Base-by-base conservation (phyloP, 2,113 vertebrate species). In the Phaethornis superciliosus region DNA sequence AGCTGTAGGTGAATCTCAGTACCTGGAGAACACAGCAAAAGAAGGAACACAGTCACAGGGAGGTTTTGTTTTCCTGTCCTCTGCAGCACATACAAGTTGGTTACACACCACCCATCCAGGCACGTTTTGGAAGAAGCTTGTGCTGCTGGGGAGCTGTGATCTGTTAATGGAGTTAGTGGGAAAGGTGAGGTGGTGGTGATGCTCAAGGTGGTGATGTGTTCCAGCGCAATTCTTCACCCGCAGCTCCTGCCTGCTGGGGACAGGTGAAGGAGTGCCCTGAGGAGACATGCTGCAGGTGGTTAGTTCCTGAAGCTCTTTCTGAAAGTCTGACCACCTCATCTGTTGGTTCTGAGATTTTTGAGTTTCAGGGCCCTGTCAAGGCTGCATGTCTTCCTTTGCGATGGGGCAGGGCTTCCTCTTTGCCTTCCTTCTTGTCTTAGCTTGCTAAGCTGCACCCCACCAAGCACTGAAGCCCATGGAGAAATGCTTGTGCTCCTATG, bases 91-190 rank as follows among this genome's bases (percentile, higher is more conserved):
- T 5, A 6, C 15, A 16, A 32, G n/a, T 54, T 26, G 0, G 0
- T 22, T 24, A 35, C 67, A 6, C 46, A 23, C 3, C 46, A 32
- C 12, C 46, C 33, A 44, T 28, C 30, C 3, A 10, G 59, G 33
- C 22, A 10, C 0, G 15, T 24, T 35, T 47, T 30, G 54, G 71
- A 46, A 21, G 71, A 71, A 60, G 40, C 2, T 1, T 20, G 44
- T 32, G 58, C 46, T 59, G 37, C 15, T 17, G 21, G 52, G 17
- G 33, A 47, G 21, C 26, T 15, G 37, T 54, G 58, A 59, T 14
- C 14, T 23, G 32, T 19, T 18, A 63, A 23, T 0, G 1, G 55
- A 33, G 35, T 14, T 70, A 0, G 1, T 0, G 11, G 44, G 37
- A 47, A 52, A 5, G 44, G 22, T 40, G 40, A 12, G 40, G 40